These are phyloP conservation scores for Speoplatyrhinus poulsoni DNA, from an alignment of 2,113 vertebrate species.

Conservation along the genomic window DNA sequence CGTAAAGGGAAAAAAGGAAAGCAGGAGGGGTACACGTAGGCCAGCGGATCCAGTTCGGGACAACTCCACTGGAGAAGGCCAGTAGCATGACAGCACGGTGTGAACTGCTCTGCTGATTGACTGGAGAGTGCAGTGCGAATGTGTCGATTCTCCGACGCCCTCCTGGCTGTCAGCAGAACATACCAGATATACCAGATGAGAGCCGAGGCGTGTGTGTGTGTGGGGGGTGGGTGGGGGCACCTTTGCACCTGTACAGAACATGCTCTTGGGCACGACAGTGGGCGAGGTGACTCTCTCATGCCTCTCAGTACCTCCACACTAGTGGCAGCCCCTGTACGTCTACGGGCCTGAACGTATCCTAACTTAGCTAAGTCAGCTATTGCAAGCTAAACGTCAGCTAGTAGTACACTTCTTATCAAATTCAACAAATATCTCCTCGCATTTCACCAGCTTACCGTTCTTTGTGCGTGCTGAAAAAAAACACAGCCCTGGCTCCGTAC, in stretches of 20 bases:
- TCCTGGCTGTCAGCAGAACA: slow-evolving; percentile 48
- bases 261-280: slow-evolving; percentile 32
- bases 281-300: slow-evolving; percentile 10
- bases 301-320: slow-evolving; percentile 13
- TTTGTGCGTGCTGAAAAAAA: too few species aligned
- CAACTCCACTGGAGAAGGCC: slow-evolving; percentile 41
- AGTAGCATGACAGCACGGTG: slow-evolving; percentile 39
- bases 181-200: slow-evolving; percentile 9
- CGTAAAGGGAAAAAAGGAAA: slow-evolving; percentile 15
- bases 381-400: too few species aligned
- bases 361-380: too few species aligned
- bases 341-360: neutral
- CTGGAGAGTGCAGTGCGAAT: slow-evolving; percentile 21
- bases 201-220: slow-evolving; percentile 24
- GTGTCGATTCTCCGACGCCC: slow-evolving; percentile 17
- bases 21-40: slow-evolving; percentile 38
- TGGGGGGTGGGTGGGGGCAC: neutral
- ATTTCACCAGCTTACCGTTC: too few species aligned
- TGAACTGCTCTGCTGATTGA: slow-evolving; percentile 45
- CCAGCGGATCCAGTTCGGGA: slow-evolving; percentile 14
- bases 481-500: too few species aligned
- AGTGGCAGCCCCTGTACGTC: neutral
- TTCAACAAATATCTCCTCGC: too few species aligned
- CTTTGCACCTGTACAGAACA: slow-evolving; percentile 51
- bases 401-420: too few species aligned